Evolutionary conservation across 2,797 vertebrate species (phyloP), one percentile per base, ranked within the genome.

Genomic region (Arnoldichthys spilopterus): DNA sequence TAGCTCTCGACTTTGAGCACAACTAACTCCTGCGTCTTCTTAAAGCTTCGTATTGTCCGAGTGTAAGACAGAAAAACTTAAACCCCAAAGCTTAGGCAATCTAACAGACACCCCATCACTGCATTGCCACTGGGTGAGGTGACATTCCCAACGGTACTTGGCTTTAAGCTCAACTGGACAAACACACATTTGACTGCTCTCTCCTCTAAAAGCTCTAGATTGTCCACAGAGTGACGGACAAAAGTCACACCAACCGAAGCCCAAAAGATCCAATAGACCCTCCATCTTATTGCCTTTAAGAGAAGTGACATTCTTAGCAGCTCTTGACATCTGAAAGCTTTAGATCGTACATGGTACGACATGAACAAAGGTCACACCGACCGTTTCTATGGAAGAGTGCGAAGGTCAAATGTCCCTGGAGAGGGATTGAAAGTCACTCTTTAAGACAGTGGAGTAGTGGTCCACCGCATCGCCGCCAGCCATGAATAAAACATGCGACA

Each of bases 401-500:
- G n/a, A 32, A 49, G 71, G 71, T 74, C 63, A 82, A 72, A 78
- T 34, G 8, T 77, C 63, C 54, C 49, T 22, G 20, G 56, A 37
- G 45, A 22, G 6, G 16, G 24, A 54, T 61, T 37, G 49, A 45
- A 63, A 13, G 58, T 58, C 63, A 37, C 62, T 62, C 61, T 59
- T 9, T 16, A 58, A 76, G 66, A 68, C 70, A 40, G 40, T 47
- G 3, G 34, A 64, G 40, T 26, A 28, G 62, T 34, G 76, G 61
- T 79, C 74, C 40, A 47, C 66, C 49, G 82, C 30, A 78, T 76
- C 49, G 61, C 79, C 59, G 15, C 22, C 32, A 67, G 34, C 66
- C 56, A 87, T 94, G 91, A 93, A 94, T 94, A 92, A 93, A 93
- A 93, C 91, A 94, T 94, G 88, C 67, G 24, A 71, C 77, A 88